Base-by-base conservation (phyloP, 1,140 invertebrate genomes). In the Saccostrea glomerata region DNA sequence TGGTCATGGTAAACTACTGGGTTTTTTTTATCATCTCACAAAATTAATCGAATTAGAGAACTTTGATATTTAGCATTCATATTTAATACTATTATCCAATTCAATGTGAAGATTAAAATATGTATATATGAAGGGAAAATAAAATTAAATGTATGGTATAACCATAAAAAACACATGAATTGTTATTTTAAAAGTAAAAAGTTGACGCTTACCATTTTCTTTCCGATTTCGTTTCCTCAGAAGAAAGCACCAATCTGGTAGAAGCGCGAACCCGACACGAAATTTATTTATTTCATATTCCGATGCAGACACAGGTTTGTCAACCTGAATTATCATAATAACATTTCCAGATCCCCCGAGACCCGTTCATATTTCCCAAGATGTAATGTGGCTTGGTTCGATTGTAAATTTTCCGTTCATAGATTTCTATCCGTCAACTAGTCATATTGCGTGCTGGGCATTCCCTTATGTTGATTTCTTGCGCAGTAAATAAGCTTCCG, bases 241-340 rank as follows among this genome's bases (percentile, higher is more conserved):
- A 77, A 36, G 70, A 77, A 36, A 77, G 70, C 70, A 30, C 23
- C 70, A 25, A 25, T 30, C 2, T 77, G 70, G 30, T 30, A 2
- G 70, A 77, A 77, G 23, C 70, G 70, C 25, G 25, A 13, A 36
- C 25, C 70, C 13, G 30, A 77, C 70, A 25, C 25, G 13, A 30
- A 77, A 77, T 77, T 77, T 77, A 77, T 77, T 25, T 30, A 77
- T 77, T 77, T 77, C 70, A 77, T 77, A 77, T 30, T 30, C 30
- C 25, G 30, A 36, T 15, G 70, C 70, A 77, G 70, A 77, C 70
- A 15, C 70, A 15, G 70, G 70, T 12, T 36, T 77, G 70, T 77
- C 70, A 77, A 12, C 70, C 25, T 15, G 15, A 77, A 77, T 77
- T 77, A 77, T 77, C 70, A 77, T 77, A 77, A 77, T 77, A 36